Conservation (phyloP, 2,888 invertebrate species). For the Eristalis arbustorum region DNA sequence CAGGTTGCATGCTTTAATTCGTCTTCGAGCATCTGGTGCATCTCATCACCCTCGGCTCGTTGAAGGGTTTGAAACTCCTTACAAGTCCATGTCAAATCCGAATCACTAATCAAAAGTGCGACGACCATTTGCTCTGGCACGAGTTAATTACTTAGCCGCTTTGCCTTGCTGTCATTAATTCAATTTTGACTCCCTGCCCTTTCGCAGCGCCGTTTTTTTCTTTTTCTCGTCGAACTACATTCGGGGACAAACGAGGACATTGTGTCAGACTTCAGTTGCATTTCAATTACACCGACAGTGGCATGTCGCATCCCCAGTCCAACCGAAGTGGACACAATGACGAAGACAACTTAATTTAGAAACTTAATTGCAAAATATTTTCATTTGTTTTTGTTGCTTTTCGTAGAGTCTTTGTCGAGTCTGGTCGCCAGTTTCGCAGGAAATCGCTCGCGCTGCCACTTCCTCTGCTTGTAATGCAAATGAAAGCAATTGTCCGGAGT, state of each 20-base stretch:
- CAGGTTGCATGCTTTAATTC: too few species aligned
- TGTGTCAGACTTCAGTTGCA: slow-evolving; percentile 27
- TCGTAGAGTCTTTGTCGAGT: slow-evolving; percentile 17
- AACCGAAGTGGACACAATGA: slow-evolving; percentile 38
- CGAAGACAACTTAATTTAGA: slow-evolving; percentile 64
- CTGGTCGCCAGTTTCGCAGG: slow-evolving; percentile 30
- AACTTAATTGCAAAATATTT: slow-evolving; percentile 69
- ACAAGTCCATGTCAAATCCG: too few species aligned
- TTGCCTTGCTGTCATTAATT: slow-evolving; percentile 24
- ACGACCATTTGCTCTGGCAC: too few species aligned
- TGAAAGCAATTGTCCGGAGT: slow-evolving; percentile 63
- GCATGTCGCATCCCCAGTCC: slow-evolving; percentile 14
- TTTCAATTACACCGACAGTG: slow-evolving; percentile 43
- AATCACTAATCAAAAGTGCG: too few species aligned
- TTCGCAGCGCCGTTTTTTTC: background rate
- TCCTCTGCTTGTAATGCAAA: slow-evolving; percentile 58
- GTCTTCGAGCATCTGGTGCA: too few species aligned
- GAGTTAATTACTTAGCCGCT: slow-evolving; percentile 25
- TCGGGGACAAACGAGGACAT: slow-evolving; percentile 22
- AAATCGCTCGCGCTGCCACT: slow-evolving; percentile 46
- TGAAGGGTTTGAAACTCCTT: too few species aligned
- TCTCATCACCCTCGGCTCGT: too few species aligned
- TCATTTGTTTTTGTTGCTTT: slow-evolving; percentile 34
- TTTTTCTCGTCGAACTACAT: slow-evolving; percentile 8
- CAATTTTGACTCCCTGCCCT: background rate